Conservation (phyloP, 1,140 invertebrate species). For the Anastrepha ludens region DNA sequence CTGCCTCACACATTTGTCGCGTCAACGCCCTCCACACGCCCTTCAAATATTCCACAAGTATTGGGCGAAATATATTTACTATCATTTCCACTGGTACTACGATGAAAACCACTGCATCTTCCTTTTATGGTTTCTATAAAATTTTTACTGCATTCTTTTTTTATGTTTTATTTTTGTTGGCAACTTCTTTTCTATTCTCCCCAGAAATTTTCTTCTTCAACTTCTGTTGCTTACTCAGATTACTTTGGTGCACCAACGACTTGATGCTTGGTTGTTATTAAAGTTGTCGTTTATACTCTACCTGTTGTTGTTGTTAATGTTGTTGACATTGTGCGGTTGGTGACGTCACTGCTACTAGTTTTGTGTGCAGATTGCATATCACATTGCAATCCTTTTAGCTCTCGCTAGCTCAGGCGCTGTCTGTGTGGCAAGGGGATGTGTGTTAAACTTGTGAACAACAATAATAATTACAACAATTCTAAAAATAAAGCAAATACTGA, state of each 20-base stretch:
- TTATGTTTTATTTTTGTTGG: not conserved
- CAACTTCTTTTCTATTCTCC: not conserved
- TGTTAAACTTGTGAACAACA: not conserved
- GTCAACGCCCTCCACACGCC: not conserved
- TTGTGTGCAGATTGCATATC: not conserved
- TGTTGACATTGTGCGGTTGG: not conserved
- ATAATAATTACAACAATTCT: not conserved
- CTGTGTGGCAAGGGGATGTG: not conserved
- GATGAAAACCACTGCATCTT: too few species aligned
- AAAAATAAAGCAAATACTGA: not conserved
- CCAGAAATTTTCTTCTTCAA: not conserved
- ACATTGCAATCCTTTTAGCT: not conserved
- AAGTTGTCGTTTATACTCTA: not conserved
- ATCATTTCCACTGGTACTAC: not conserved
- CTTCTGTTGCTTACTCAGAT: not conserved
- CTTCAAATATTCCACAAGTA: not conserved
- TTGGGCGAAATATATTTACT: not conserved
- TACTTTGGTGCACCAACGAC: not conserved
- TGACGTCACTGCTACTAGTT: not conserved
- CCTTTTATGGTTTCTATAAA: not conserved
- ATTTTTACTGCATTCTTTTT: not conserved
- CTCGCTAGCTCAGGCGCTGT: not conserved
- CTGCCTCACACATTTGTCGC: not conserved
- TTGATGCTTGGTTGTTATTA: not conserved
- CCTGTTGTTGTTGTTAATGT: not conserved